Evolutionary conservation across 2,113 vertebrate species (phyloP), one percentile per base, ranked within the genome.

Genomic region (Myrmecobius fasciatus): DNA sequence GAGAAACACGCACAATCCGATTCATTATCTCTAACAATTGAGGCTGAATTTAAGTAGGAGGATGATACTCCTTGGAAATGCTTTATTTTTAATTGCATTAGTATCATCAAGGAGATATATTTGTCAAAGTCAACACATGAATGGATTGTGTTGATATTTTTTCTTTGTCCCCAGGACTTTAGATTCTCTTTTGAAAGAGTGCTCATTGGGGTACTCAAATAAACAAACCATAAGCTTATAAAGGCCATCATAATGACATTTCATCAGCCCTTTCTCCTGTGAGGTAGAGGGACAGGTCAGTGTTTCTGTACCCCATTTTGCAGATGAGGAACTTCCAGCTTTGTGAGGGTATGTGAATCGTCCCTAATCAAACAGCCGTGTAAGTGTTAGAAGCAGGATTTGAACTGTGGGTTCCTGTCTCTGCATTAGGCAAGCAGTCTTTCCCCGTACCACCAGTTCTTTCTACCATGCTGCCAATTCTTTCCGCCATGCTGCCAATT

Each of bases 111-210:
- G 67, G 94, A 96, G 67, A 91, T 83, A 94, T 95, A 93, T 24
- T 91, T 95, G 28, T 94, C 91, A n/a, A 93, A 46, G n/a, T 92
- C 93, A 94, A 49, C 26, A 96, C 97, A 96, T 90, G 89, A 1
- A 91, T 94, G n/a, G 93, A 93, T 90, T 89, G 3, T 91, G 28
- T 8, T 90, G 48, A 28, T 53, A 20, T 95, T 96, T 93, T 89
- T 8, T 90, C 25, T 93, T 91, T 89, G 89, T 60, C 53, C 8
- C 20, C 49, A 83, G 60, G 91, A 53, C 8, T 92, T 93, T 83
- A 6, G 8, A 43, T 83, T 24, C 67, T 83, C n/a, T 83, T 43
- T 43, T 83, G 67, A 43, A 83, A 83, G 67, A 67, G 60, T 36
- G 56, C 28, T 67, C 3, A 83, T 83, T 83, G 43, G 67, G 67